Percentiles rank a stretch among this genome's conserved stretches.
phyloP scores from a whole-genome alignment of 2,888 invertebrate species.

The Eugnorisma glareosa region DNA sequence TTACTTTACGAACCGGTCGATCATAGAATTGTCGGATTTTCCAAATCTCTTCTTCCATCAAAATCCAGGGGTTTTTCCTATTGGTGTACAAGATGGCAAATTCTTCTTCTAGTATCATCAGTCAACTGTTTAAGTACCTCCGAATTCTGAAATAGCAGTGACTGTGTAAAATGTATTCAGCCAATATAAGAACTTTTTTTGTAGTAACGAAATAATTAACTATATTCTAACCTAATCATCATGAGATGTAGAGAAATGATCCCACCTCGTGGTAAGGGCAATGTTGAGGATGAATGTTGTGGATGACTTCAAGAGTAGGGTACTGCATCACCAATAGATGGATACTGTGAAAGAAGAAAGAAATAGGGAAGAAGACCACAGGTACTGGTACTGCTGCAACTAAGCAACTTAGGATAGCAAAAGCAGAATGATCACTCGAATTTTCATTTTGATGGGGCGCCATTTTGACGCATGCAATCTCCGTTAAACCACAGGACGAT shows the following conservation, averaged over 20 bases:
- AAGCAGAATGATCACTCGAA: neutral
- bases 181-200: neutral
- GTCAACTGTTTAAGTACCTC: neutral
- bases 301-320: neutral
- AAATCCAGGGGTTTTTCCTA: constrained; percentile 11
- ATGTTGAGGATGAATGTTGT: neutral
- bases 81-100: neutral
- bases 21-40: constrained; percentile 12
- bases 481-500: neutral
- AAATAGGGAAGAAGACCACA: neutral
- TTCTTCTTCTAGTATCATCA: neutral
- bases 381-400: neutral
- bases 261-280: too few relatives aligned
- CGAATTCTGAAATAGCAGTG: neutral
- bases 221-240: neutral
- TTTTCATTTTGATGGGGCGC: neutral
- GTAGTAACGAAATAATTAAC: neutral
- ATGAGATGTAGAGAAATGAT: neutral
- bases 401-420: neutral
- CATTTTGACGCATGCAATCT: neutral
- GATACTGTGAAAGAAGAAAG: neutral
- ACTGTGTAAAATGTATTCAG: neutral
- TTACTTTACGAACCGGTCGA: constrained; percentile 3
- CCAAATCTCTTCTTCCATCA: constrained; percentile 7
- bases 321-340: neutral